Percentiles rank a stretch among this genome's conserved stretches.
Conservation (phyloP, 2,888 invertebrate species). For the Tachina lurida region DNA sequence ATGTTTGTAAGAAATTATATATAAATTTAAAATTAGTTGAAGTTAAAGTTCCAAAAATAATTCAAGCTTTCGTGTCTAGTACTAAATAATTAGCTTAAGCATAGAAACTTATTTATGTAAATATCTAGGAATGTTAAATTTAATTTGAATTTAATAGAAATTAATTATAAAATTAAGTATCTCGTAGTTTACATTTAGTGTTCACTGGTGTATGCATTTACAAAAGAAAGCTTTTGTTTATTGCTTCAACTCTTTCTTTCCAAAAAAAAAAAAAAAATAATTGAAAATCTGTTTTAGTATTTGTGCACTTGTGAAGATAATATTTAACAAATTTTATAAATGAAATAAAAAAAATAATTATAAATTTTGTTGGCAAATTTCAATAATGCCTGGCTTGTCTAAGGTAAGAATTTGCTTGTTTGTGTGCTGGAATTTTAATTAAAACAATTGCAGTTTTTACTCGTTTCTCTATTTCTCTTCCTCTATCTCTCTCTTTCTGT, state of each 20-base stretch:
- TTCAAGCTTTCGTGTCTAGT: too few species aligned
- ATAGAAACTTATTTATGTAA: too few species aligned
- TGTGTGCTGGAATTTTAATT: conserved; percentile 38
- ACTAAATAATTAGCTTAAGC: too few species aligned
- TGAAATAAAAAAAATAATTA: not conserved
- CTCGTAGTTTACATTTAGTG: too few species aligned
- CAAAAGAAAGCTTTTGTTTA: not conserved
- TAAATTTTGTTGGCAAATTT: conserved; percentile 11
- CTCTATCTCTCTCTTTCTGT: not conserved
- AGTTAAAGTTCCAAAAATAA: too few species aligned
- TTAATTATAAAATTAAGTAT: too few species aligned
- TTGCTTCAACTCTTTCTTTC: too few species aligned
- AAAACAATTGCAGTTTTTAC: conserved; percentile 21
- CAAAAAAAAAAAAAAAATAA: conserved; percentile 1
- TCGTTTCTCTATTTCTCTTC: not conserved
- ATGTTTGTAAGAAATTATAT: too few species aligned
- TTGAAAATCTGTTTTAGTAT: not conserved
- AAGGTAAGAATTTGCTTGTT: not conserved
- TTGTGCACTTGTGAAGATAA: conserved; percentile 5
- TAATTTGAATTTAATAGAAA: too few species aligned
- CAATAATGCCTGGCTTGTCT: not conserved
- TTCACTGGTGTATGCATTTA: too few species aligned
- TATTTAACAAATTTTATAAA: conserved; percentile 10
- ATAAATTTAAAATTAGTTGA: too few species aligned
- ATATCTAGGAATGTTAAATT: too few species aligned